These are phyloP conservation scores for Pocota personata DNA, from an alignment of 2,888 invertebrate species.

Conservation along the genomic window DNA sequence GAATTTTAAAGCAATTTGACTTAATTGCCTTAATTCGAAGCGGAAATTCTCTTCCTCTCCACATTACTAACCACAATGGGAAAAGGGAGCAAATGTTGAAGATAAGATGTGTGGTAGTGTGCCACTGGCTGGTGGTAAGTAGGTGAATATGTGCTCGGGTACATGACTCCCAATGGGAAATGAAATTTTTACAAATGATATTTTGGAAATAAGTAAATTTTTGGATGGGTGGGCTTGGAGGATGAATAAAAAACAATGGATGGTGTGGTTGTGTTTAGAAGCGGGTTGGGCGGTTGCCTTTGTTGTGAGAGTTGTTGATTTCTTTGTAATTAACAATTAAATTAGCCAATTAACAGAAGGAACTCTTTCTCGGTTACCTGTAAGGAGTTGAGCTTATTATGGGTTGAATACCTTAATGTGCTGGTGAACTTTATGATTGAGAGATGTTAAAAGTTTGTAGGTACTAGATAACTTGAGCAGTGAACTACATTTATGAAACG, in stretches of 20 bases:
- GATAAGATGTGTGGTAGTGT: constrained; percentile 50
- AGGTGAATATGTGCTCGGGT: constrained; percentile 49
- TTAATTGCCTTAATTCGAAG: constrained; percentile 72
- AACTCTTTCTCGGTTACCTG: not conserved
- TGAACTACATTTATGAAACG: too few relatives aligned
- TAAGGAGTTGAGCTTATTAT: not conserved
- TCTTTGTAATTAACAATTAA: constrained; percentile 21
- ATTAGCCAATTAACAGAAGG: constrained; percentile 17
- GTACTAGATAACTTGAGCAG: too few relatives aligned
- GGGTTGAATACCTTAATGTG: not conserved
- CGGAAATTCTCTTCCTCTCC: constrained; percentile 54
- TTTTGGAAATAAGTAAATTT: constrained; percentile 12
- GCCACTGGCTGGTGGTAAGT: constrained; percentile 20
- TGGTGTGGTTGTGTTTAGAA: not conserved
- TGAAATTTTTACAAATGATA: constrained; percentile 26
- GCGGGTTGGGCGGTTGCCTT: not conserved
- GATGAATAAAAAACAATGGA: not conserved
- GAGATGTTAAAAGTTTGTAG: too few relatives aligned
- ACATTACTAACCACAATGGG: constrained; percentile 56
- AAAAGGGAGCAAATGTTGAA: not conserved
- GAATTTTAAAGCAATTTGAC: constrained; percentile 73
- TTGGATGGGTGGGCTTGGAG: constrained; percentile 1
- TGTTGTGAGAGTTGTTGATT: not conserved
- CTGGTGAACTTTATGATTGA: too few relatives aligned
- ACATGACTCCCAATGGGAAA: constrained; percentile 44